These are phyloP conservation scores for Paramormyrops hopkinsi DNA, from an alignment of 2,797 vertebrate species.

Conservation along the genomic window DNA sequence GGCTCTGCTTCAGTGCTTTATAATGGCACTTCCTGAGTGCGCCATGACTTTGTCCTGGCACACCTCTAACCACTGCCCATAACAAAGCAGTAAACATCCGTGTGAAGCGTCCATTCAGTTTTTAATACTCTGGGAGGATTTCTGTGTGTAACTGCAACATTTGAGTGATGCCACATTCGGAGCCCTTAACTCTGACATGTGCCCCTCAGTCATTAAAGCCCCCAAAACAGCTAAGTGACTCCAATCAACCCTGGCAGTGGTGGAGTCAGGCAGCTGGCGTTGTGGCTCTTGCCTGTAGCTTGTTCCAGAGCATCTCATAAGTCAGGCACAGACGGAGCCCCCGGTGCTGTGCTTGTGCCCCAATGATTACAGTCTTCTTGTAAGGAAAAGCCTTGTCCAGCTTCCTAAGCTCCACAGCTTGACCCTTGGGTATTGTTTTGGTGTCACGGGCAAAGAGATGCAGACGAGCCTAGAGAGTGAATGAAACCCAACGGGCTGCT, in stretches of 20 bases:
- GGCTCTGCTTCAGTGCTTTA: neutral
- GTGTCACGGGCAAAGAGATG: neutral
- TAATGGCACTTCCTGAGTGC: neutral
- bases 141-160: slow-evolving; percentile 1
- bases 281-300: slow-evolving; percentile 42
- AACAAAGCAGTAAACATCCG: neutral
- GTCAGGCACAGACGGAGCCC: too few relatives aligned
- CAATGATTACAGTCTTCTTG: neutral
- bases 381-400: neutral
- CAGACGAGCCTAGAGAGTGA: neutral
- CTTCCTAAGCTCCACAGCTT: neutral
- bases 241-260: slow-evolving; percentile 37
- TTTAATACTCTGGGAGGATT: neutral
- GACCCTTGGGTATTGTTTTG: neutral
- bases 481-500: neutral
- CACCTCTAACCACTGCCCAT: neutral
- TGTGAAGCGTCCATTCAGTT: neutral
- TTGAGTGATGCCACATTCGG: neutral
- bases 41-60: neutral
- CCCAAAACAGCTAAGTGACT: slow-evolving; percentile 43
- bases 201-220: slow-evolving; percentile 32
- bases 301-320: neutral
- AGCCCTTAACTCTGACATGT: slow-evolving; percentile 27
- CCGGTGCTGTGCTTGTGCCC: neutral
- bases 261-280: slow-evolving; percentile 13